Evolutionary conservation across 2,113 vertebrate genomes (phyloP), one percentile per base, ranked within the genome.

Genomic region (Pseudolaguvia tuberculata): DNA sequence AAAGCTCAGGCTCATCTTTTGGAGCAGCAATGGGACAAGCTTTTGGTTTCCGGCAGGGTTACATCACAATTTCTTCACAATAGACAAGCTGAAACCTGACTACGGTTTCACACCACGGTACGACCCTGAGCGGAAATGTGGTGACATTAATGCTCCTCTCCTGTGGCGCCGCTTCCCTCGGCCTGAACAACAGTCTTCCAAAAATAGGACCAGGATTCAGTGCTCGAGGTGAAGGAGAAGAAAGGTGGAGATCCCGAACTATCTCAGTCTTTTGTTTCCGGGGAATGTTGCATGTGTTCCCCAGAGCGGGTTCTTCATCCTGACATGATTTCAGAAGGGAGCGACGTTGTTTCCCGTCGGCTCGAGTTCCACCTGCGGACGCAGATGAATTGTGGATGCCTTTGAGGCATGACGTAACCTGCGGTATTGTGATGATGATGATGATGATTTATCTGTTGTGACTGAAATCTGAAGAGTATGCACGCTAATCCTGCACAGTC

Each of bases 131-230:
- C 80, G 82, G 80, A 81, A 73, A 74, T 81, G 80, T 75, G 82
- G 76, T 83, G 57, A 25, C 76, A 58, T 71, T 57, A 73, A 89
- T 18, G 79, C 82, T 86, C 77, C 82, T 76, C 72, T 83, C 70
- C 77, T 70, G 39, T 42, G 39, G 39, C 9, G 81, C 82, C 87
- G 85, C 85, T 69, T 62, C 1, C 83, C 87, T 84, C 85, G 77
- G 59, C 52, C 69, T 35, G 35, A 88, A 66, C 85, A 88, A 88
- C 45, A 75, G 61, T 53, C 45, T 73, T 84, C 84, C 73, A 84
- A 88, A 86, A 88, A 90, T 87, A 91, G 87, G 80, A 67, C 75
- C 83, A 86, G 83, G 85, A 89, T 85, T 83, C 35, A 57, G 25
- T 35, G 53, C 27, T 58, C 81, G 81, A 86, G 85, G 39, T 42